A percentile compares a stretch with the other conserved stretches of the same genome.
Evolutionary conservation across 2,888 invertebrate genomes (phyloP).

Genomic region (Andrena chrysosceles): DNA sequence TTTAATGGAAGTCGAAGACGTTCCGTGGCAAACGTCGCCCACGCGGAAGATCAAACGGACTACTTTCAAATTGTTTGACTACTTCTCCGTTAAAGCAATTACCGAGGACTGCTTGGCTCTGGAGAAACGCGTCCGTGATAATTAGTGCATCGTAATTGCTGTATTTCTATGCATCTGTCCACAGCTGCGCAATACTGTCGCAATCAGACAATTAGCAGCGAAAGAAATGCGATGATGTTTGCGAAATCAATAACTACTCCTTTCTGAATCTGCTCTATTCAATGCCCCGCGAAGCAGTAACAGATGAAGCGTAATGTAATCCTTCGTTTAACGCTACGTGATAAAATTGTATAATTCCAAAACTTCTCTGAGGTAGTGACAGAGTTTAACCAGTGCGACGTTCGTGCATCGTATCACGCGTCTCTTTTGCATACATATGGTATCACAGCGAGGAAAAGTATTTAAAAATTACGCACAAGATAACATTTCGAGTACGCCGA

Average conservation of each 20-base stretch:
- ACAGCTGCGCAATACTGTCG: neutral
- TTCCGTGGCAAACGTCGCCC: neutral
- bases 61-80: neutral
- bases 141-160: neutral
- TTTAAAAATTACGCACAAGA: slow-evolving; percentile 18
- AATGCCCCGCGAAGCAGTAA: neutral
- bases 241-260: slow-evolving; percentile 19
- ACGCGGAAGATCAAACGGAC: neutral
- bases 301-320: slow-evolving; percentile 2
- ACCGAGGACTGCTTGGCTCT: neutral
- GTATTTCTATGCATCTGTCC: too few relatives aligned
- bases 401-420: neutral
- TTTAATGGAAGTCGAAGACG: neutral
- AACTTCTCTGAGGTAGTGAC: neutral
- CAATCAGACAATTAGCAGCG: neutral
- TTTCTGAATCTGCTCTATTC: neutral
- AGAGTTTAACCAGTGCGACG: slow-evolving; percentile 26
- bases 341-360: slow-evolving; percentile 7
- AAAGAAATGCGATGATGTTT: neutral
- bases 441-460: neutral
- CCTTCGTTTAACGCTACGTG: neutral
- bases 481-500: slow-evolving; percentile 24
- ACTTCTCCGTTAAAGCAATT: neutral
- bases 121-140: neutral
- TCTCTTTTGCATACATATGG: neutral